Base-by-base conservation (phyloP, 2,797 vertebrate genomes). In the Todus mexicanus region DNA sequence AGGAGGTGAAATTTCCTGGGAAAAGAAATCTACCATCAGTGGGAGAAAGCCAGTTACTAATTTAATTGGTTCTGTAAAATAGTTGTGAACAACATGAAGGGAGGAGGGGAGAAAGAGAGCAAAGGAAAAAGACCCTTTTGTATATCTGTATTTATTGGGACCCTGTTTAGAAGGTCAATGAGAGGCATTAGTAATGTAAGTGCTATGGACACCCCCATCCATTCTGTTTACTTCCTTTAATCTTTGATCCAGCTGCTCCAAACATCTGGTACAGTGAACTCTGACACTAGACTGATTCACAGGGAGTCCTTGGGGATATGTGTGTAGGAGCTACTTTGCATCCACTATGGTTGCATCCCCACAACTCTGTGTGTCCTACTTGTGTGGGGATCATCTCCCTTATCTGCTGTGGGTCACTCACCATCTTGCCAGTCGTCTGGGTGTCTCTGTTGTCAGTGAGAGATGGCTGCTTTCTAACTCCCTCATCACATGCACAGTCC, bases 221-320 rank as follows among this genome's bases (percentile, higher is more conserved):
- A 71, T 78, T 95, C 91, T 72, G 74, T 75, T 89, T 80, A 53
- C 42, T 22, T 90, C 66, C 66, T 94, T 95, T 94, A 94, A 96
- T 96, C 86, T 96, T 95, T 81, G 38, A 85, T 95, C 51, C 92
- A 96, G 94, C 72, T 96, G 90, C 91, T 92, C 47, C 54, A 81
- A 96, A 87, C 92, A 97, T 93, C 94, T 96, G 96, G 88, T 57
- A 95, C 57, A 68, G 37, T 74, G 90, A 86, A 95, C 94, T 85
- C 83, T 59, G 81, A 82, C 87, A 84, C 72, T 59, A n/a, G 9
- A 21, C 7, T 82, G 79, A 78, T 78, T 91, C 84, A 80, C 0
- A 0, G 27, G 17, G 21, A 80, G 13, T 66, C 75, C 72, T 69
- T 51, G 33, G 69, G 57, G 69, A 66, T 43, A 6, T 11, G 4